Percentiles rank a stretch among this genome's conserved stretches.
phyloP scores from a whole-genome alignment of 1,140 invertebrate genomes.

The Acromyrmex heyeri region DNA sequence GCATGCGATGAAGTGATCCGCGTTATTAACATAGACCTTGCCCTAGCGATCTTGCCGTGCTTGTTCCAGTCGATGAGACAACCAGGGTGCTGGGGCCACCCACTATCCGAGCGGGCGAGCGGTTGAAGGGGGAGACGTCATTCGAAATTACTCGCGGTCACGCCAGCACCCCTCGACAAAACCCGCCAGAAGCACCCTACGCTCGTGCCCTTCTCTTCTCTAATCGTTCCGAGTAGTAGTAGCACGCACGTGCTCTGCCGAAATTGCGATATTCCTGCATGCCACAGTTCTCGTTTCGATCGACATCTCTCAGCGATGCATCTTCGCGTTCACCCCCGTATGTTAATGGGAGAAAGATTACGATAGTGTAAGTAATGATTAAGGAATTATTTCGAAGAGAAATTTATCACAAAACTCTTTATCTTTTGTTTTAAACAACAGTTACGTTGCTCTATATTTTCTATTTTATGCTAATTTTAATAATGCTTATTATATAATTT shows the following conservation, averaged over 20 bases:
- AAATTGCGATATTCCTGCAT: constrained; percentile 37
- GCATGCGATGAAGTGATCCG: constrained; percentile 84
- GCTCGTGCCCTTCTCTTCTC: not conserved
- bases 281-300: not conserved
- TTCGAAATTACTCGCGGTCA: constrained; percentile 83
- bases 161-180: constrained; percentile 71
- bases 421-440: not conserved
- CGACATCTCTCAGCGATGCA: not conserved
- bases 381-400: not conserved
- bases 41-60: constrained; percentile 72
- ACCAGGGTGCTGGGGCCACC: constrained; percentile 60
- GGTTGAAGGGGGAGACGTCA: constrained; percentile 71
- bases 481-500: not conserved
- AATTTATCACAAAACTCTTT: not conserved
- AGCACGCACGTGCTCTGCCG: constrained; percentile 13
- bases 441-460: not conserved
- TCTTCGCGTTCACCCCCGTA: not conserved
- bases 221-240: not conserved
- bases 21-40: constrained; percentile 86
- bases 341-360: not conserved
- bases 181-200: constrained; percentile 8
- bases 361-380: not conserved
- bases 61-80: constrained; percentile 62
- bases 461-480: not conserved
- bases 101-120: constrained; percentile 50